Conservation (phyloP, 2,888 invertebrate genomes). For the Clusia tigrina region DNA sequence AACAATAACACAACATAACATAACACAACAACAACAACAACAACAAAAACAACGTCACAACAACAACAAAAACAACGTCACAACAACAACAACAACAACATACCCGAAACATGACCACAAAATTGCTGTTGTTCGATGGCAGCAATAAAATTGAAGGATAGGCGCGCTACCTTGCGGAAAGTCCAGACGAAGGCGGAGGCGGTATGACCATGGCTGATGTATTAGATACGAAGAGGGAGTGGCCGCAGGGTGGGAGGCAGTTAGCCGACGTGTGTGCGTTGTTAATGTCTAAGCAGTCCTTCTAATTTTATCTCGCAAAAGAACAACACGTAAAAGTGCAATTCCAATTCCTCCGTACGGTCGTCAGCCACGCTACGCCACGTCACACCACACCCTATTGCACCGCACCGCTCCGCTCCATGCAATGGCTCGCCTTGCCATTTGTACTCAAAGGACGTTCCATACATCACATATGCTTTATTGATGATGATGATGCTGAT, state of each 20-base stretch:
- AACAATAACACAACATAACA: background rate
- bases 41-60: background rate
- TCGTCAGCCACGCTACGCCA: no score
- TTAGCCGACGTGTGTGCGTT: background rate
- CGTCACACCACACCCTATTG: no score
- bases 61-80: background rate
- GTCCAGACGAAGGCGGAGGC: background rate
- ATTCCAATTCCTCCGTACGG: no score
- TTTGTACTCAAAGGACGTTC: constrained; percentile 1
- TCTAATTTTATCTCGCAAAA: background rate
- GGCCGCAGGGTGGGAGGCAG: background rate
- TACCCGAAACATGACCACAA: constrained; percentile 1
- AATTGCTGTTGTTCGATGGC: constrained; percentile 4
- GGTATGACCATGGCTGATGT: background rate
- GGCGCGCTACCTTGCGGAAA: background rate
- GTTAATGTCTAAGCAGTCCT: background rate
- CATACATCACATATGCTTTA: constrained; percentile 6
- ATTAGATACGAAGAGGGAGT: no score
- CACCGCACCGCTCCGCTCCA: no score
- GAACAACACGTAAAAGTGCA: background rate
- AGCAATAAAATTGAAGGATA: background rate
- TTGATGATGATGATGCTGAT: background rate
- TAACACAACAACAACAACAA: background rate
- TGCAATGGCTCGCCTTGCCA: background rate
- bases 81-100: background rate